Conservation (phyloP, 1,140 invertebrate species). For the Drosophila orena region DNA sequence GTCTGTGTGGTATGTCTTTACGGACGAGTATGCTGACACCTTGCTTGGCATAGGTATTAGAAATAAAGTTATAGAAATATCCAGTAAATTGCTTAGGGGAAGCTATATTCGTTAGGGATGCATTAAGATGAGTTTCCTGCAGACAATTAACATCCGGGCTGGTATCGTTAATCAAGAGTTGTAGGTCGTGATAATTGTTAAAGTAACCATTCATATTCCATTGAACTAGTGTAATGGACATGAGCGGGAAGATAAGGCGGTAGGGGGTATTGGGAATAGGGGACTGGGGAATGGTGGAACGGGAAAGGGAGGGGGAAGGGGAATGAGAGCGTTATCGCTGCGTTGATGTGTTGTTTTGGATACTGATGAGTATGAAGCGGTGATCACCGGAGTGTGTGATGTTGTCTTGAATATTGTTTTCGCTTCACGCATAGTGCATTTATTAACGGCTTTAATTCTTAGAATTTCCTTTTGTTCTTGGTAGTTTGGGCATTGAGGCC, state of each 20-base stretch:
- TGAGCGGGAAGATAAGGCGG: no score
- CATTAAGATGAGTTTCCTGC: not conserved
- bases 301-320: not conserved
- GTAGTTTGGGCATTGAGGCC: conserved; percentile 3
- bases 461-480: conserved; percentile 14
- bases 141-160: not conserved
- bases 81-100: conserved; percentile 1
- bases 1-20: not conserved
- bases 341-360: not conserved
- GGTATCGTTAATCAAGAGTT: no score
- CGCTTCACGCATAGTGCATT: conserved; percentile 9
- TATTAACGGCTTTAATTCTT: conserved; percentile 8
- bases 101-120: not conserved
- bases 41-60: not conserved
- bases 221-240: no score
- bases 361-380: not conserved
- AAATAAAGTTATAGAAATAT: not conserved
- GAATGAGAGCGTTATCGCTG: conserved; percentile 8
- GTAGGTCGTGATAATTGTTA: no score
- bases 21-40: conserved; percentile 7
- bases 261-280: not conserved
- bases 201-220: no score
- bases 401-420: conserved; percentile 11
- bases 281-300: not conserved
- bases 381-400: not conserved